phyloP scores from a whole-genome alignment of 2,113 vertebrate species.

The Caloenas nicobarica region DNA sequence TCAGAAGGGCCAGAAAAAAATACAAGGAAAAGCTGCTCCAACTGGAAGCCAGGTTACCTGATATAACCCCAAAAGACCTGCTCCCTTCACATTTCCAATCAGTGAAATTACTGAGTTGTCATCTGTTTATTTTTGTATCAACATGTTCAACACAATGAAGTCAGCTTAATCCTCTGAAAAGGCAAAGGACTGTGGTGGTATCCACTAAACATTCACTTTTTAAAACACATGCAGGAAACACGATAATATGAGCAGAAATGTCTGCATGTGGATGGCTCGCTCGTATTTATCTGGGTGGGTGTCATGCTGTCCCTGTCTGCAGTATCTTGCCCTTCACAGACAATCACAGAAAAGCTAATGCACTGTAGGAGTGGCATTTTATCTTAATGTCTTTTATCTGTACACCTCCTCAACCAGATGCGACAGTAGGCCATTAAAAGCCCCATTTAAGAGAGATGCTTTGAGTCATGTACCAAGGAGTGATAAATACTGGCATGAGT shows the following conservation, averaged over 20 bases:
- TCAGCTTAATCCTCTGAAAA: not conserved
- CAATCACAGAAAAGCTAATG: not conserved
- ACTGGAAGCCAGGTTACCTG: conserved; percentile 25
- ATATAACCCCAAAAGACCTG: conserved; percentile 41
- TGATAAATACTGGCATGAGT: not conserved
- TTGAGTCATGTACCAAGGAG: not conserved
- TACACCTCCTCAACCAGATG: not conserved
- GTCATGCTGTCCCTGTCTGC: not conserved
- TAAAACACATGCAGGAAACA: not conserved
- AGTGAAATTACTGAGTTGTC: not conserved
- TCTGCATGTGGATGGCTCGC: not conserved
- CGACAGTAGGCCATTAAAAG: not conserved
- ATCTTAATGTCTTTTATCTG: not conserved
- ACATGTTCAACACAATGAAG: not conserved
- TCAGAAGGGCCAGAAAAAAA: not conserved
- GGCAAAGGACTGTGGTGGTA: not conserved
- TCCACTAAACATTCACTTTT: not conserved
- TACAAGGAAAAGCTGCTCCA: not conserved
- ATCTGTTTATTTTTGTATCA: conserved; percentile 51
- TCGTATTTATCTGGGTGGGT: not conserved
- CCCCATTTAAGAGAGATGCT: not conserved
- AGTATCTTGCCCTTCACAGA: not conserved
- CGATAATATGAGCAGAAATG: not conserved
- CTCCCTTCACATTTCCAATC: conserved; percentile 33
- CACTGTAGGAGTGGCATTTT: not conserved